Conservation (phyloP, 2,113 vertebrate genomes). For the Halcyon senegalensis region DNA sequence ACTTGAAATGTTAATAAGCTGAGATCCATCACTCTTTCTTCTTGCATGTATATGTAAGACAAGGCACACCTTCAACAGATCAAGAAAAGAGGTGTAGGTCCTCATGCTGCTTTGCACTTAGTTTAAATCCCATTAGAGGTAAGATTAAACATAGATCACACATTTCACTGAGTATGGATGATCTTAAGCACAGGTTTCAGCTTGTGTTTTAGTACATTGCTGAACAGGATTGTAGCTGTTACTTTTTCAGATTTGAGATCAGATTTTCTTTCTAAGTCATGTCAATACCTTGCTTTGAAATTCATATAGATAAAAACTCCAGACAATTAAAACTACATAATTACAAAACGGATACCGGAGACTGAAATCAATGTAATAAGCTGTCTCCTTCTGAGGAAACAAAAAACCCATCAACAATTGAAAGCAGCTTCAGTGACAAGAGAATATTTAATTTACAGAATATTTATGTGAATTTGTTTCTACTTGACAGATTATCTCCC, state of each 20-base stretch:
- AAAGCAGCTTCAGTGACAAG: not conserved
- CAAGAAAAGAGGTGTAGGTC: not conserved
- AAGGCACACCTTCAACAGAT: not conserved
- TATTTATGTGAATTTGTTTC: slow-evolving; percentile 48
- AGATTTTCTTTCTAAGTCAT: not conserved
- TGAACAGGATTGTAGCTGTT: not conserved
- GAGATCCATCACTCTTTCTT: not conserved
- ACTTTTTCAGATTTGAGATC: not conserved
- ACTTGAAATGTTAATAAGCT: slow-evolving; percentile 34
- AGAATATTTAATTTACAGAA: slow-evolving; percentile 17
- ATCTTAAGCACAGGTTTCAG: not conserved
- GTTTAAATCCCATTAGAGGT: not conserved
- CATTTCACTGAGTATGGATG: not conserved
- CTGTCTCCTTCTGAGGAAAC: not conserved
- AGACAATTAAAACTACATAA: slow-evolving; percentile 13
- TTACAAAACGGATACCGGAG: slow-evolving; percentile 26
- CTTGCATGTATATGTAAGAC: not conserved
- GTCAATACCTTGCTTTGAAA: not conserved
- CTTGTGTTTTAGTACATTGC: not conserved
- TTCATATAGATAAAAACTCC: not conserved
- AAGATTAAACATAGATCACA: not conserved
- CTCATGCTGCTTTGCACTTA: not conserved
- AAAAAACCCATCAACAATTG: not conserved
- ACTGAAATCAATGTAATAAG: slow-evolving; percentile 43
- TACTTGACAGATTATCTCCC: slow-evolving; percentile 21